Percentiles rank a stretch among this genome's conserved stretches.
Conservation (phyloP, 37 sponge, comb jelly and placozoan species). For the Chondrilla cf. caribensis region DNA sequence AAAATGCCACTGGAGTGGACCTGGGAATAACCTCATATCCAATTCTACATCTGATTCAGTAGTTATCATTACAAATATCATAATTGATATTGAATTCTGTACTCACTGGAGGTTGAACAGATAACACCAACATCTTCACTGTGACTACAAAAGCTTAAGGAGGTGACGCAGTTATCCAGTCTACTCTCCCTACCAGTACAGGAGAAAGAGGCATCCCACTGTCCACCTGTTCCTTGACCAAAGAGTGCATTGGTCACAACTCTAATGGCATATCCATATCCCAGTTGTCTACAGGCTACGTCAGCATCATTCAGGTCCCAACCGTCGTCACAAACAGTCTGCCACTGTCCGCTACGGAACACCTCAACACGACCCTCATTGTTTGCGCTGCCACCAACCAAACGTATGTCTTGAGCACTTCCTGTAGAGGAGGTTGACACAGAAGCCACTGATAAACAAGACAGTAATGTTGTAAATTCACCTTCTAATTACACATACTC, state of each 20-base stretch:
- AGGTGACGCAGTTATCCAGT: neutral
- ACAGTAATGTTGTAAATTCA: too few species aligned
- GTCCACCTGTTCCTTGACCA: conserved; percentile 10
- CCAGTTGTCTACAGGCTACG: neutral
- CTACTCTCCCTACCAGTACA: neutral
- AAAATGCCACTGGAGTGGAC: too few species aligned
- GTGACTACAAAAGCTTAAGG: neutral
- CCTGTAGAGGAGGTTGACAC: too few species aligned
- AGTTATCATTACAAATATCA: too few species aligned
- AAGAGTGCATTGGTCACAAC: neutral
- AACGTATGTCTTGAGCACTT: neutral
- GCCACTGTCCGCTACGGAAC: conserved; percentile 1
- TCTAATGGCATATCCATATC: conserved; percentile 11
- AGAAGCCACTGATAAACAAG: too few species aligned
- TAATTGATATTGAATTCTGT: too few species aligned
- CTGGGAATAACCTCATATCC: too few species aligned
- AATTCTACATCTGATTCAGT: too few species aligned
- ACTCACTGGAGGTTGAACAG: too few species aligned
- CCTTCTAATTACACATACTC: too few species aligned
- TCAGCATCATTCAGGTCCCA: conserved; percentile 22
- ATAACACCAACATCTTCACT: neutral
- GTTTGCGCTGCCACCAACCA: conserved; percentile 8
- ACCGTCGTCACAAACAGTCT: neutral
- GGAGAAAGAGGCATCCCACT: neutral
- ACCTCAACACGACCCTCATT: conserved; percentile 24